phyloP scores from a whole-genome alignment of 2,888 invertebrate genomes.

The Patella pellucida region DNA sequence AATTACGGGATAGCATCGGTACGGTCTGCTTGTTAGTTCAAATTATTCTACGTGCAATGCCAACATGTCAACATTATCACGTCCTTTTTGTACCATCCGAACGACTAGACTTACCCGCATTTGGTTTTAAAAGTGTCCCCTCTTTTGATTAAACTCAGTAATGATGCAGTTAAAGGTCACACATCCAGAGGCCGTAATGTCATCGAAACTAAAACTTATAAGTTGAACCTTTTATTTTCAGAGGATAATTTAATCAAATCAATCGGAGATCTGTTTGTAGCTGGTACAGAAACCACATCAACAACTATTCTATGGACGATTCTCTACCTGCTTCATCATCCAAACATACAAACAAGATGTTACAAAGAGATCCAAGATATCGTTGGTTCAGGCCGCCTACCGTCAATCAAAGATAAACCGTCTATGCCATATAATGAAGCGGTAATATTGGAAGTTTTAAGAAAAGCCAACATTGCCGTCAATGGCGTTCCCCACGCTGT shows the following conservation, averaged over 20 bases:
- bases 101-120: too few species aligned
- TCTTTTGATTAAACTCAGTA: too few species aligned
- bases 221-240: too few species aligned
- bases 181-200: too few species aligned
- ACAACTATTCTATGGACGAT: constrained; percentile 89
- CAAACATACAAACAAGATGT: constrained; percentile 72
- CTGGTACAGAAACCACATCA: constrained; percentile 79
- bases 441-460: constrained; percentile 51
- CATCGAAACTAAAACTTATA: too few species aligned
- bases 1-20: too few species aligned
- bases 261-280: constrained; percentile 48
- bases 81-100: too few species aligned
- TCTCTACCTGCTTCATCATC: constrained; percentile 83
- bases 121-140: too few species aligned
- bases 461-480: constrained; percentile 50
- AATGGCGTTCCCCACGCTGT: constrained; percentile 45
- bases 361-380: constrained; percentile 52
- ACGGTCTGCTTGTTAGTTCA: too few species aligned
- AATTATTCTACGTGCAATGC: too few species aligned
- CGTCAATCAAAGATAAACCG: constrained; percentile 39
- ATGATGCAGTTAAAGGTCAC: too few species aligned
- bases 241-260: constrained; percentile 22
- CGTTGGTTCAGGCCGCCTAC: constrained; percentile 57
- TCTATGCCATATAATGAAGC: constrained; percentile 54
- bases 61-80: too few species aligned